These are phyloP conservation scores for Gambelia wislizenii DNA, from an alignment of 2,797 vertebrate genomes.

Conservation along the genomic window DNA sequence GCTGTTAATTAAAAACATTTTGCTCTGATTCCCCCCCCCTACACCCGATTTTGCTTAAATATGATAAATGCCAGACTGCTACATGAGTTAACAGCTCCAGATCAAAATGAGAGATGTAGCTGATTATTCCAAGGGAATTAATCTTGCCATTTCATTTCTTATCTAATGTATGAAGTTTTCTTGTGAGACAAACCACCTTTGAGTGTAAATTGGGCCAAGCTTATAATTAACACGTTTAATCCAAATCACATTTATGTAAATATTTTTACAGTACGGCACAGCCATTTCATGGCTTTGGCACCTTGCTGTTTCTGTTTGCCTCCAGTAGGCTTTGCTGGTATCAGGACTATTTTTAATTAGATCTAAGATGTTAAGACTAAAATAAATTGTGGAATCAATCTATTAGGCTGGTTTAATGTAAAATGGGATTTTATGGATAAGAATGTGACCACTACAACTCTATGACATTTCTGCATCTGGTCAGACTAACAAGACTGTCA, in stretches of 20 bases:
- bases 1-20: constrained; percentile 68
- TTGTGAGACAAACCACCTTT: constrained; percentile 32
- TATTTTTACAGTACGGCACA: background rate
- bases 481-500: background rate
- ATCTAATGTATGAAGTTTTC: constrained; percentile 4
- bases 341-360: background rate
- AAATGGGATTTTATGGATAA: background rate
- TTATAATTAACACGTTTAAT: background rate
- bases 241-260: background rate
- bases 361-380: background rate
- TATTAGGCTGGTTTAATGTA: background rate
- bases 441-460: background rate
- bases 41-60: constrained; percentile 63
- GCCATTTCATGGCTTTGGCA: too few species aligned
- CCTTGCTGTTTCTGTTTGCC: background rate
- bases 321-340: background rate
- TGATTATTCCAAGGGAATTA: constrained; percentile 52
- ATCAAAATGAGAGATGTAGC: constrained; percentile 51
- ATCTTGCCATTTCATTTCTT: constrained; percentile 44
- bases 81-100: constrained; percentile 41
- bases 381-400: background rate
- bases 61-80: constrained; percentile 48
- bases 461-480: background rate
- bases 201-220: constrained; percentile 1
- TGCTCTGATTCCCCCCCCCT: constrained; percentile 64